Percentiles rank a stretch among this genome's conserved stretches.
phyloP scores from a whole-genome alignment of 1,140 invertebrate genomes.

The Hylaeus volcanicus region DNA sequence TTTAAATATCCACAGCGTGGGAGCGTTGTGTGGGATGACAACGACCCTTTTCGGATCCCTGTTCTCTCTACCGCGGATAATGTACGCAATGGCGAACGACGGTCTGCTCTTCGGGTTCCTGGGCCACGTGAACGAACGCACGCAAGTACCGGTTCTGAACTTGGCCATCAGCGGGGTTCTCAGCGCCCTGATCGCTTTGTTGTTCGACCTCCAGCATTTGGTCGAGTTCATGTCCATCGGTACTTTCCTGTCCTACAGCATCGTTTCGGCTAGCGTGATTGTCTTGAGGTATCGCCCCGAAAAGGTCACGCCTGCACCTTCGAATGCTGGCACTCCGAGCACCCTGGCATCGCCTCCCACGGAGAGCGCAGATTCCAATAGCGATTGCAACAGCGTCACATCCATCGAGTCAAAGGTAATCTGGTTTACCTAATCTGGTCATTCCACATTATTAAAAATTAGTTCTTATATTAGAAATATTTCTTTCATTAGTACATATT shows the following conservation, averaged over 20 bases:
- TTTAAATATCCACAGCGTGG: slow-evolving; percentile 82
- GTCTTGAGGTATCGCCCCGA: slow-evolving; percentile 90
- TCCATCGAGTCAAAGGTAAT: slow-evolving; percentile 74
- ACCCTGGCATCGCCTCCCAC: slow-evolving; percentile 70
- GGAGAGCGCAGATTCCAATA: slow-evolving; percentile 71
- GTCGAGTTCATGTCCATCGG: slow-evolving; percentile 98
- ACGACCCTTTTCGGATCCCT: slow-evolving; percentile 92
- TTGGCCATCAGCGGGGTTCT: slow-evolving; percentile 89
- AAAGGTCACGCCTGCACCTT: slow-evolving; percentile 79
- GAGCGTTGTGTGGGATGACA: slow-evolving; percentile 94
- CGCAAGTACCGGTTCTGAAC: slow-evolving; percentile 91
- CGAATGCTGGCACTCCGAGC: slow-evolving; percentile 64
- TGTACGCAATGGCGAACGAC: slow-evolving; percentile 94
- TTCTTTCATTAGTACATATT: too few relatives aligned
- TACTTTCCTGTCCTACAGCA: slow-evolving; percentile 93
- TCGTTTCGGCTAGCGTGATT: slow-evolving; percentile 93
- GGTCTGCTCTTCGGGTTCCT: slow-evolving; percentile 92
- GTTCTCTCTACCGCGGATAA: slow-evolving; percentile 90
- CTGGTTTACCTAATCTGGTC: not conserved
- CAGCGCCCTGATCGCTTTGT: slow-evolving; percentile 89
- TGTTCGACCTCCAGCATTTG: slow-evolving; percentile 94
- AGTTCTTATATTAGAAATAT: too few relatives aligned
- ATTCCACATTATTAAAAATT: too few relatives aligned
- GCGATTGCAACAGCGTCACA: slow-evolving; percentile 71
- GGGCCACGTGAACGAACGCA: slow-evolving; percentile 86